Conservation (phyloP, 2,797 vertebrate species). For the Poecile montanus region DNA sequence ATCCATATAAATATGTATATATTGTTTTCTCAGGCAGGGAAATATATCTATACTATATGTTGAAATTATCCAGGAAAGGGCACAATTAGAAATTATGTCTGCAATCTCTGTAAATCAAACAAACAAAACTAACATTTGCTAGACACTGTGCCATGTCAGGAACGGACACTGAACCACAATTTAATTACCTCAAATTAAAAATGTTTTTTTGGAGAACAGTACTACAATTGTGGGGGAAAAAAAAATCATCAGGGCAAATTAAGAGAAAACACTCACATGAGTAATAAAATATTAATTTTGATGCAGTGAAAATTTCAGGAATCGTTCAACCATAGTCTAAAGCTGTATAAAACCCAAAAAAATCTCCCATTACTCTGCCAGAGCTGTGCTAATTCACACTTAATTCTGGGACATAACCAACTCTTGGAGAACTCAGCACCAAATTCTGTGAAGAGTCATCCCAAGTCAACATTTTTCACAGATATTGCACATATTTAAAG, state of each 20-base stretch:
- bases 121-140: neutral
- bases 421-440: neutral
- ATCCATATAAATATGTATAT: neutral
- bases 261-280: neutral
- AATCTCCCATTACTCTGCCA: neutral
- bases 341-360: neutral
- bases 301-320: neutral
- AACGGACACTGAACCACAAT: neutral
- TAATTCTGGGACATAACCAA: neutral
- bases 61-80: neutral
- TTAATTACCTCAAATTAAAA: neutral
- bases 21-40: neutral
- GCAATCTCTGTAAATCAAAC: neutral
- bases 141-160: neutral
- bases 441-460: neutral
- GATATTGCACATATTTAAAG: neutral
- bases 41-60: neutral
- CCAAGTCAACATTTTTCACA: neutral
- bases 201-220: neutral
- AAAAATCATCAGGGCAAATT: neutral
- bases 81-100: neutral
- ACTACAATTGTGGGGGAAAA: fast-evolving
- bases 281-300: neutral
- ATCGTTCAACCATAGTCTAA: neutral
- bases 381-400: neutral